These are phyloP conservation scores for Clivina fossor DNA, from an alignment of 2,888 invertebrate genomes.

Conservation along the genomic window DNA sequence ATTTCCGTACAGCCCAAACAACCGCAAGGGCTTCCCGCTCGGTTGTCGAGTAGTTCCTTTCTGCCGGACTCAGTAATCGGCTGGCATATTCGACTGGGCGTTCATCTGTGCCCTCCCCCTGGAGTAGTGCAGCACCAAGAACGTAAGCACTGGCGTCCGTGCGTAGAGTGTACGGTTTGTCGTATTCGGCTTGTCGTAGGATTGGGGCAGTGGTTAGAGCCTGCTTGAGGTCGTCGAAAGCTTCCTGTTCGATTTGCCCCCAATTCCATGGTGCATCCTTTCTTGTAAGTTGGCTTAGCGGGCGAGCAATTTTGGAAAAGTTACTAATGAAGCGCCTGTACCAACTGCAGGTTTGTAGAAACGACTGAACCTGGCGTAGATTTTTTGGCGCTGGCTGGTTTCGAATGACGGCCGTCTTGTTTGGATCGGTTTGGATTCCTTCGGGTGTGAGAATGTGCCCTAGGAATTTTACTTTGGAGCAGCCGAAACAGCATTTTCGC, in stretches of 20 bases:
- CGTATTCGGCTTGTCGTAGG: conserved; percentile 38
- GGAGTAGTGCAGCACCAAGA: conserved; percentile 10
- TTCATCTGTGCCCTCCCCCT: conserved; percentile 23
- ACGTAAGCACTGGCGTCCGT: conserved; percentile 15
- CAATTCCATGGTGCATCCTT: conserved; percentile 6
- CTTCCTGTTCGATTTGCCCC: background rate
- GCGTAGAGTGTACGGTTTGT: conserved; percentile 37
- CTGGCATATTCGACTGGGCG: conserved; percentile 23
- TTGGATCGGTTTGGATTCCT: conserved; percentile 1
- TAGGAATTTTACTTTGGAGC: background rate
- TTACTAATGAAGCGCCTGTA: background rate
- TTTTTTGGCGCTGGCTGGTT: no score
- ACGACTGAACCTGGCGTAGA: background rate
- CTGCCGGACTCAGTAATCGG: background rate
- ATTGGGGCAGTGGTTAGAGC: conserved; percentile 23
- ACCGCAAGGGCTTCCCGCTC: conserved; percentile 40
- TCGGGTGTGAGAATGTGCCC: conserved; percentile 1
- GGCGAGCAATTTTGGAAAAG: background rate
- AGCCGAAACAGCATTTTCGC: no score
- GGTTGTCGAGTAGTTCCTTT: conserved; percentile 42
- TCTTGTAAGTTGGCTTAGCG: conserved; percentile 4
- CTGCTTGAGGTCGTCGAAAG: background rate
- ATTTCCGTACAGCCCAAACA: conserved; percentile 45
- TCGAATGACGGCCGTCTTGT: no score
- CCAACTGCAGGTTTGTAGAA: conserved; percentile 4